Base-by-base conservation (phyloP, 2,888 invertebrate species). In the Tortrix viridana region DNA sequence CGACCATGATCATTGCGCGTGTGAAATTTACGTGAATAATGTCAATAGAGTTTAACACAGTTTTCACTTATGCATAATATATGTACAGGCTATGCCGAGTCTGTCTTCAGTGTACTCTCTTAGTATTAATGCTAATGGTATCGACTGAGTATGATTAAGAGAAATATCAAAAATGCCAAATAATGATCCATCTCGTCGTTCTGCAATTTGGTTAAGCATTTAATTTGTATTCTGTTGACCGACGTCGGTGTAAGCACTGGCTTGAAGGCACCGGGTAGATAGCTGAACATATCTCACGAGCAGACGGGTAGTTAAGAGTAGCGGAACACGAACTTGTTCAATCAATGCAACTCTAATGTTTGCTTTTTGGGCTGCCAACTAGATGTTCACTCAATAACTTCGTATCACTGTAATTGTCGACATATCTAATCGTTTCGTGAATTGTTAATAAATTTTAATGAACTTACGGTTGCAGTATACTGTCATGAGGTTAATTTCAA, bases 341-440 rank as follows among this genome's bases (percentile, higher is more conserved):
- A 12, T 38, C 41, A n/a, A 20, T 48, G 55, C 48, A 43, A 14
- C 43, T 22, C 6, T 19, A 18, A 69, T 60, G 60, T 69, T 43
- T 38, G 57, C 32, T 62, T 67, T 61, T 68, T 66, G 55, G 43
- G 49, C 55, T 60, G 63, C 66, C 67, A 66, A 41, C 65, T 78
- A 76, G 73, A 72, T 74, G 74, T 81, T 78, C 77, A 79, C 78
- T 76, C 69, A 85, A 88, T 89, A 89, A 88, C 84, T 86, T 86
- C 84, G 87, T 91, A 91, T 89, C 86, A 86, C 76, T 87, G 81
- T 86, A 85, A 84, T 85, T 87, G 80, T 88, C 84, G 73, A 89
- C 89, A 90, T 91, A 92, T 92, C 89, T 90, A 85, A 87, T 85
- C 84, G 82, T 88, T 91, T 87, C 85, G 81, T 88, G 86, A 87